Conservation (phyloP, 2,888 invertebrate species). For the Ophioninae sp. region DNA sequence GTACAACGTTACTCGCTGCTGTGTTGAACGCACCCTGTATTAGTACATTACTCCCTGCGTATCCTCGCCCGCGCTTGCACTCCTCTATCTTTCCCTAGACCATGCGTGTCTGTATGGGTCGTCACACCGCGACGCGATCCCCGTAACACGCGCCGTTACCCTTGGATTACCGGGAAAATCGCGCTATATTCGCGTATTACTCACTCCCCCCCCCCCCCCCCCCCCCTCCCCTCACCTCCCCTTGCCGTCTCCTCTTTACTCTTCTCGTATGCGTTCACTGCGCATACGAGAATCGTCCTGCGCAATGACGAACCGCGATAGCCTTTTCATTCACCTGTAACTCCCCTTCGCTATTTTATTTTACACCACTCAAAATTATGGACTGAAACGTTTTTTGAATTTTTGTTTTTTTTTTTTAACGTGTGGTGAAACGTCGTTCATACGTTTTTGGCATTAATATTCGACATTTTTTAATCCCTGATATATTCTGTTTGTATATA, state of each 20-base stretch:
- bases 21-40: constrained; percentile 35
- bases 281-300: too few relatives aligned
- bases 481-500: too few relatives aligned
- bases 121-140: constrained; percentile 42
- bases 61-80: constrained; percentile 3
- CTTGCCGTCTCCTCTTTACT: constrained; percentile 1
- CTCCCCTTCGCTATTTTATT: too few relatives aligned
- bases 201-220: constrained; percentile 21
- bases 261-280: too few relatives aligned
- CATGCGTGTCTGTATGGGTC: constrained; percentile 32
- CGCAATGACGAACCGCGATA: too few relatives aligned
- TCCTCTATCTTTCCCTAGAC: constrained; percentile 41
- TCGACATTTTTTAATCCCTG: too few relatives aligned
- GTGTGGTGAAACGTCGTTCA: too few relatives aligned
- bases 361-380: too few relatives aligned
- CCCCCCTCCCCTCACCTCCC: constrained; percentile 11
- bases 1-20: constrained; percentile 45
- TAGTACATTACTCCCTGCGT: constrained; percentile 28
- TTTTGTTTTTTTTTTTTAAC: too few relatives aligned
- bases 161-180: constrained; percentile 57
- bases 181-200: constrained; percentile 57
- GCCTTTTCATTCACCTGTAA: too few relatives aligned
- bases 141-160: constrained; percentile 60
- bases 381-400: too few relatives aligned
- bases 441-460: too few relatives aligned